Evolutionary conservation across 2,888 invertebrate species (phyloP), one percentile per base, ranked within the genome.

Genomic region (Celastrina argiolus): DNA sequence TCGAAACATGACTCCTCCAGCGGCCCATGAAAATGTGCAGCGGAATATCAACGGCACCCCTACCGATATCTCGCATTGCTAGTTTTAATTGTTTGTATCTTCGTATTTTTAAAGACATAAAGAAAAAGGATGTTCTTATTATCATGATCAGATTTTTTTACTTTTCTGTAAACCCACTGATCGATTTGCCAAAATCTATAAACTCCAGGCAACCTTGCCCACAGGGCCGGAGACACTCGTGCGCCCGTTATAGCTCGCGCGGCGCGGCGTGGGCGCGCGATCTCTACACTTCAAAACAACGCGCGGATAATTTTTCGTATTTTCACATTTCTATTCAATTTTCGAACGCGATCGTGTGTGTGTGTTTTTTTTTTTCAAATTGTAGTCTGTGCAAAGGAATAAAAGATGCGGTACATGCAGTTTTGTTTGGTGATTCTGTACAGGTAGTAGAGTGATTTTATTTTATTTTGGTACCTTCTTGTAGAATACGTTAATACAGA

Each of bases 211-310:
- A 84, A 84, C 89, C 89, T 89, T 87, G 89, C 77, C 76, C 78
- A 34, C 84, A 84, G 80, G 84, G 87, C 83, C 87, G 82, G 79
- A 81, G 85, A 84, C 84, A 84, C 79, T 83, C 79, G 80, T 80
- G 81, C 78, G 82, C 88, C 85, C 81, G 84, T 89, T 78, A 85
- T 88, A 89, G 88, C 77, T 73, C 82, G 75, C 75, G 72, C 72
- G 79, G 75, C 75, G 72, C 72, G 79, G 89, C 88, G 90, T 88
- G 84, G 88, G 89, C 84, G 88, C 81, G 72, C 75, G 78, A 80
- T 86, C 82, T 85, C 83, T 87, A 84, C 81, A 80, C 85, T 82
- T 85, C 84, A 86, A 87, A 86, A 85, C 87, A 84, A 78, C 81
- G 80, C 79, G 75, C 77, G 83, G 81, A 81, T 79, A 79, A 80